Conservation (phyloP, 2,888 invertebrate species). For the Halocaridina rubra region DNA sequence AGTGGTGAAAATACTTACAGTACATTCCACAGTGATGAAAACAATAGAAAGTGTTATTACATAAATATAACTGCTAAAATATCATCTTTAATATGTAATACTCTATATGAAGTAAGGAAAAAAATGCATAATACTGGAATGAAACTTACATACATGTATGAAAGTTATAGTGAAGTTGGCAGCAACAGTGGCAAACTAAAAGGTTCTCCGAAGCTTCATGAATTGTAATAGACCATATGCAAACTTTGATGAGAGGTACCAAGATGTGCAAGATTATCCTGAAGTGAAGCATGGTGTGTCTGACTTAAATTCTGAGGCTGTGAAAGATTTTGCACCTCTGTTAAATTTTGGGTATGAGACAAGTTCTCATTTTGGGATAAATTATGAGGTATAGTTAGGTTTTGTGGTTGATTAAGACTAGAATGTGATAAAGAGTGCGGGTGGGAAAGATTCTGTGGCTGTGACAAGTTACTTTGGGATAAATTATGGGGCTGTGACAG, state of each 20-base stretch:
- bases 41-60: too few species aligned
- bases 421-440: slow-evolving; percentile 4
- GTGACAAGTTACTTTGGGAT: slow-evolving; percentile 33
- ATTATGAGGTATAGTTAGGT: slow-evolving; percentile 46
- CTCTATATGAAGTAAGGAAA: not conserved
- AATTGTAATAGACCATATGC: not conserved
- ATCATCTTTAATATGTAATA: too few species aligned
- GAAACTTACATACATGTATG: not conserved
- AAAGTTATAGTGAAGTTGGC: too few species aligned
- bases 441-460: slow-evolving; percentile 48
- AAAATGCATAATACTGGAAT: not conserved
- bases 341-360: slow-evolving; percentile 33
- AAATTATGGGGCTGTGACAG: slow-evolving; percentile 43
- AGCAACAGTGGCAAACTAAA: slow-evolving; percentile 23
- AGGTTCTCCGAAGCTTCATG: not conserved
- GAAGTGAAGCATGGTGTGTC: slow-evolving; percentile 13
- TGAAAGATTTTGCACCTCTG: slow-evolving; percentile 35
- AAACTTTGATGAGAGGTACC: not conserved
- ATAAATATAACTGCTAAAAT: not conserved
- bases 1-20: too few species aligned
- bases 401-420: slow-evolving; percentile 32
- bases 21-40: too few species aligned
- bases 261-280: not conserved
- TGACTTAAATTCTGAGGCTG: slow-evolving; percentile 39
- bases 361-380: slow-evolving; percentile 24